Conservation (phyloP, 2,113 vertebrate genomes). For the Psilopogon haemacephalus region DNA sequence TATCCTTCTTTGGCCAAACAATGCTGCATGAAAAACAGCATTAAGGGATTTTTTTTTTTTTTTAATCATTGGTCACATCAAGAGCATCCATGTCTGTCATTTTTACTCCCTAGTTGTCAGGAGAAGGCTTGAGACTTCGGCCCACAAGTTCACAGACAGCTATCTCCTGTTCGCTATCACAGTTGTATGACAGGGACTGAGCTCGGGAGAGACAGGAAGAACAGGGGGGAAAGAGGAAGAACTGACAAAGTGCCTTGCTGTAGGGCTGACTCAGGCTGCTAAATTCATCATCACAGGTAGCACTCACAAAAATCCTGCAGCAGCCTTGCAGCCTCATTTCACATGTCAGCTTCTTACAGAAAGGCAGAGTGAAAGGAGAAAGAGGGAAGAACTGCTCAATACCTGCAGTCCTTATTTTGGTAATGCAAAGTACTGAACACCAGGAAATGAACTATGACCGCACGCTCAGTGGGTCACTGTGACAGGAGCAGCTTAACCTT, state of each 20-base stretch:
- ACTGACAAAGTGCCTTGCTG: not conserved
- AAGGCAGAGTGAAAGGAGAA: not conserved
- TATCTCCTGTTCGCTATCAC: not conserved
- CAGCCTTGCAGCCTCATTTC: not conserved
- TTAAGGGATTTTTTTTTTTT: not conserved
- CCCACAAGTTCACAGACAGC: not conserved
- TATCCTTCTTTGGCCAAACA: slow-evolving; percentile 38
- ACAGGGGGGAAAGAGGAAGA: not conserved
- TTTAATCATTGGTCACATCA: not conserved
- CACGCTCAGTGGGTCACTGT: not conserved
- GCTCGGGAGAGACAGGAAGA: not conserved
- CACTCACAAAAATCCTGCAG: not conserved
- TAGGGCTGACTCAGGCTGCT: not conserved
- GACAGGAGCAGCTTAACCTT: slow-evolving; percentile 53
- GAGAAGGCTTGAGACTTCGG: slow-evolving; percentile 17
- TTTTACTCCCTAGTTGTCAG: slow-evolving; percentile 2
- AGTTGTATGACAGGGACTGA: slow-evolving; percentile 8
- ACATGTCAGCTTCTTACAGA: not conserved
- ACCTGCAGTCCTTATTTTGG: not conserved
- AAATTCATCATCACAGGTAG: slow-evolving; percentile 13
- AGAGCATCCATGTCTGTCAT: slow-evolving; percentile 1
- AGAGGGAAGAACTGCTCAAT: not conserved
- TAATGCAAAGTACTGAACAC: not conserved
- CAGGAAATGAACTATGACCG: not conserved
- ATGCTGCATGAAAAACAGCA: not conserved